Evolutionary conservation across 2,113 vertebrate genomes (phyloP).

Genomic region (Tricholaema leucomelas): DNA sequence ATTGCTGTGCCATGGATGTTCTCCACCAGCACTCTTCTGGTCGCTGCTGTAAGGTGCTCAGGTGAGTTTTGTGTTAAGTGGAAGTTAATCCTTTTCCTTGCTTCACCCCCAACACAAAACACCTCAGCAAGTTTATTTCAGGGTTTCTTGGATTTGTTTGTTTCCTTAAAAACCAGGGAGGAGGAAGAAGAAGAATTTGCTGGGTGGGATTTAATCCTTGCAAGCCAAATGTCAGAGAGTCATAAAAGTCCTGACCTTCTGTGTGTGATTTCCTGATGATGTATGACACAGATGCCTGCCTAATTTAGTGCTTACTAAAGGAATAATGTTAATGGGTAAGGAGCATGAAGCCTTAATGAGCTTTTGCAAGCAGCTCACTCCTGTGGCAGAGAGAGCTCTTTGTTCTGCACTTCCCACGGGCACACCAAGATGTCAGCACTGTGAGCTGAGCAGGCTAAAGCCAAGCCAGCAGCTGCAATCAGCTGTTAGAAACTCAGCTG

Average conservation of each 20-base stretch:
- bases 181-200: not conserved
- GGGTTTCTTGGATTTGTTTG: not conserved
- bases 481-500: not conserved
- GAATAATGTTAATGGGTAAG: conserved; percentile 18
- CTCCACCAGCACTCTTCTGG: no score
- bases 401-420: conserved; percentile 5
- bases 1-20: no score
- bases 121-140: not conserved
- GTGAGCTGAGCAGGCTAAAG: not conserved
- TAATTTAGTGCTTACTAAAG: conserved; percentile 45
- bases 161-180: not conserved
- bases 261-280: conserved; percentile 29
- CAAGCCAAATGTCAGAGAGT: not conserved
- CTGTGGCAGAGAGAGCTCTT: not conserved
- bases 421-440: not conserved
- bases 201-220: not conserved
- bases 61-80: not conserved
- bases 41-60: not conserved
- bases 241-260: conserved; percentile 1
- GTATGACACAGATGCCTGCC: conserved; percentile 7
- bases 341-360: conserved; percentile 39
- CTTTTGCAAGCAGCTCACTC: conserved; percentile 1
- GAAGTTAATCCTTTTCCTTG: not conserved
- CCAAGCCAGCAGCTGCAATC: not conserved
- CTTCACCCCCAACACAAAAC: not conserved